Conservation (phyloP, 2,113 vertebrate species). For the Brienomyrus longianalis region DNA sequence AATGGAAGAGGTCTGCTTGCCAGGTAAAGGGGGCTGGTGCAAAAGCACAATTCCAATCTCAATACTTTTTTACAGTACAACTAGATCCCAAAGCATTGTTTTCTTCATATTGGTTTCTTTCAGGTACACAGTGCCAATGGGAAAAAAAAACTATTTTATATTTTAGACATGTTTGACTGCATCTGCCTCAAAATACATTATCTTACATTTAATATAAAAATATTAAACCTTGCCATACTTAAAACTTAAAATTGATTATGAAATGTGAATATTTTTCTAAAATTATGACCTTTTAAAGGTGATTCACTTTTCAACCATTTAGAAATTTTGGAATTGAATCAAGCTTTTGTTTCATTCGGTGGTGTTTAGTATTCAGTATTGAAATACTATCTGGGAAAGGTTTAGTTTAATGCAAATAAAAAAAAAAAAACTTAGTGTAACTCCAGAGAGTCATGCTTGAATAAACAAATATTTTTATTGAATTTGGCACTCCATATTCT, state of each 20-base stretch:
- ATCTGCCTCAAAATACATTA: neutral
- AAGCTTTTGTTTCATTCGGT: neutral
- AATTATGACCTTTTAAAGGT: neutral
- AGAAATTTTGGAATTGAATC: neutral
- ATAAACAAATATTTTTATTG: neutral
- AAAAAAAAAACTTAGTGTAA: neutral
- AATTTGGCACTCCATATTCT: neutral
- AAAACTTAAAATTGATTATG: neutral
- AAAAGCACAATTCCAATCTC: neutral
- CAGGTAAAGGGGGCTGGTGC: neutral
- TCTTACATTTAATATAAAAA: neutral
- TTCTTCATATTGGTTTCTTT: neutral
- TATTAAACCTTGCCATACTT: neutral
- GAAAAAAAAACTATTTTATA: neutral
- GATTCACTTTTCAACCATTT: neutral
- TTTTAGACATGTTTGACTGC: neutral
- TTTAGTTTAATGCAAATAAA: neutral
- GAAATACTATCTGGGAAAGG: neutral
- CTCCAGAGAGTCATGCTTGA: neutral
- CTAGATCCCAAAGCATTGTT: neutral
- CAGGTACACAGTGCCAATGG: neutral
- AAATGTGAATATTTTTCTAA: neutral
- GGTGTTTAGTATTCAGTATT: neutral
- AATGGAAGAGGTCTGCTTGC: neutral
- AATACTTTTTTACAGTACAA: neutral